Evolutionary conservation across 2,797 vertebrate species (phyloP).

Genomic region (Myotis daubentonii): DNA sequence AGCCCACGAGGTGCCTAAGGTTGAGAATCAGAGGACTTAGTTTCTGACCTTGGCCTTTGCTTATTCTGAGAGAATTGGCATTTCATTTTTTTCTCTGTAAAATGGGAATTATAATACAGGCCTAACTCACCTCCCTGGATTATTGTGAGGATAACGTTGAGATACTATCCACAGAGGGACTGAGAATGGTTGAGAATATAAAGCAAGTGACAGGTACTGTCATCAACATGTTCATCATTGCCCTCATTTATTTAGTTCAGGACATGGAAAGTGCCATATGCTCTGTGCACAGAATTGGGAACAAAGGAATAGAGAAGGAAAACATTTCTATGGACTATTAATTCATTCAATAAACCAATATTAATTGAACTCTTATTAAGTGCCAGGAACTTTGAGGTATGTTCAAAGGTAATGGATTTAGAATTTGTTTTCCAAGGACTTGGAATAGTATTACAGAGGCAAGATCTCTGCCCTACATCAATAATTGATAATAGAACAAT

Average conservation of each 20-base stretch:
- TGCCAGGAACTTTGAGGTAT: not conserved
- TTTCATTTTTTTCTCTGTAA: not conserved
- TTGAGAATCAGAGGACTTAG: not conserved
- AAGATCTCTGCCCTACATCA: not conserved
- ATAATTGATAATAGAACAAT: not conserved
- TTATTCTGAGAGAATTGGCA: not conserved
- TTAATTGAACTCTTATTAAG: not conserved
- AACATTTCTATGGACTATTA: not conserved
- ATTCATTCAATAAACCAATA: not conserved
- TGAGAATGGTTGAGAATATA: not conserved
- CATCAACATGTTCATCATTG: not conserved
- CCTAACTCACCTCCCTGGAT: not conserved
- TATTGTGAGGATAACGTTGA: not conserved
- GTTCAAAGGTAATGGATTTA: not conserved
- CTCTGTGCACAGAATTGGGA: not conserved
- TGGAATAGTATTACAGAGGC: not conserved
- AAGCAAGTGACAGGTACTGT: not conserved
- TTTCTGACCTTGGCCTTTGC: not conserved
- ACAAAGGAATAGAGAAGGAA: not conserved
- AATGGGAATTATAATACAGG: not conserved
- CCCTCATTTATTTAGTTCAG: not conserved
- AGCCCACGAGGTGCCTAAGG: not conserved
- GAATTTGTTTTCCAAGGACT: not conserved
- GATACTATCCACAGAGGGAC: not conserved
- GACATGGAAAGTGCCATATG: not conserved